Base-by-base conservation (phyloP, 2,888 invertebrate species). In the Dicycla oo region DNA sequence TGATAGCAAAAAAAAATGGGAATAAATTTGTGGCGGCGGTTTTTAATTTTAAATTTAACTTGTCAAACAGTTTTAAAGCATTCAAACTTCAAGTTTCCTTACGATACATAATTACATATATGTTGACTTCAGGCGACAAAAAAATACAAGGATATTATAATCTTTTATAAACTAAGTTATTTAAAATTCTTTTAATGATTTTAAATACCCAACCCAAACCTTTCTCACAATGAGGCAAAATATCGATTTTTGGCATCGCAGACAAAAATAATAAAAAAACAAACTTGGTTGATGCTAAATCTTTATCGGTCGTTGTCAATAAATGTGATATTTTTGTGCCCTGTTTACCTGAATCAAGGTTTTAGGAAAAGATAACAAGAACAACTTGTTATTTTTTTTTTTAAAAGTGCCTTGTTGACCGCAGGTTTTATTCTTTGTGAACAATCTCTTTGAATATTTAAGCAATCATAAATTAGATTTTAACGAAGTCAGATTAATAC, bases 301-400 rank as follows among this genome's bases (percentile, higher is more conserved):
- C 49, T 73, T 75, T 75, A 82, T 83, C 60, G 69, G 34, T 47
- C n/a, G 54, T 47, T 64, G 57, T 56, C 69, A 82, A 73, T 76
- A 77, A 73, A 82, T 66, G 51, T 73, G 72, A 57, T 54, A 69
- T 68, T 79, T 64, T 73, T 18, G 53, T 49, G 18, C 57, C 26
- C 11, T 58, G 53, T 74, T 75, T 81, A 78, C 63, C 62, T 75
- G 69, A 30, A 76, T 57, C 53, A 54, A 57, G 51, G 45, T 63
- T 70, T 61, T 57, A 47, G 5, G n/a, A 26, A 62, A 60, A 70
- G 0, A 49, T 20, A 51, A 71, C 34, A 30, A 67, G 60, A 61
- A 51, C 2, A 23, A 68, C 51, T 51, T 51, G 51, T 53, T 53
- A 23, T 34, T 40, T 18, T 61, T 38, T 57, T 62, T 6, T 15